A percentile compares a stretch with the other conserved stretches of the same genome.
phyloP scores from a whole-genome alignment of 1,140 invertebrate genomes.

The Heliconius congener region DNA sequence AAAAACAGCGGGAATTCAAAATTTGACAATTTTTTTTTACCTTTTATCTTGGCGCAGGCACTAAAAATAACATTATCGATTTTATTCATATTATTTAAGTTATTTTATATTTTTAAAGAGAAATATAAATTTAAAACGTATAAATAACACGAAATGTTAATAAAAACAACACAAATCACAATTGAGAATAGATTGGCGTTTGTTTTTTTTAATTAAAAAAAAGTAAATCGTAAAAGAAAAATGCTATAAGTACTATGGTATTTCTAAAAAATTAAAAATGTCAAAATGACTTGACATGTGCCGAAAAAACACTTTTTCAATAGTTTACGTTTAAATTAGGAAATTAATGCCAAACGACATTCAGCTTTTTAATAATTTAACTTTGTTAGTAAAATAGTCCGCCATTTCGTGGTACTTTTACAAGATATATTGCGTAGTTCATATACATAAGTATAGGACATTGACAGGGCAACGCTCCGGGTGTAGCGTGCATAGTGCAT shows the following conservation, averaged over 20 bases:
- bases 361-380: not conserved
- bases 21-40: constrained; percentile 36
- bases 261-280: constrained; percentile 41
- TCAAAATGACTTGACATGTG: constrained; percentile 37
- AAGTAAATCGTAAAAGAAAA: constrained; percentile 39
- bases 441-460: constrained; percentile 10
- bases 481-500: not conserved
- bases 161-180: constrained; percentile 9
- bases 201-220: constrained; percentile 46
- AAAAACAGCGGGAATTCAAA: constrained; percentile 36
- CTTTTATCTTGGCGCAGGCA: constrained; percentile 14
- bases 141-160: not conserved
- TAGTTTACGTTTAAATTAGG: not conserved
- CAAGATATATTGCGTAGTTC: constrained; percentile 14
- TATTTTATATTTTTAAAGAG: constrained; percentile 3
- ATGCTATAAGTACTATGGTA: constrained; percentile 35
- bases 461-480: constrained; percentile 20
- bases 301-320: not conserved
- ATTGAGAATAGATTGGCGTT: constrained; percentile 38
- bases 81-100: constrained; percentile 4
- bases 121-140: not conserved
- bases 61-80: constrained; percentile 20
- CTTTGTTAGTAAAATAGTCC: constrained; percentile 23
- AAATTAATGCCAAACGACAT: not conserved
- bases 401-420: constrained; percentile 37